Evolutionary conservation across 2,888 invertebrate genomes (phyloP).

Genomic region (Geotrupes spiniger): DNA sequence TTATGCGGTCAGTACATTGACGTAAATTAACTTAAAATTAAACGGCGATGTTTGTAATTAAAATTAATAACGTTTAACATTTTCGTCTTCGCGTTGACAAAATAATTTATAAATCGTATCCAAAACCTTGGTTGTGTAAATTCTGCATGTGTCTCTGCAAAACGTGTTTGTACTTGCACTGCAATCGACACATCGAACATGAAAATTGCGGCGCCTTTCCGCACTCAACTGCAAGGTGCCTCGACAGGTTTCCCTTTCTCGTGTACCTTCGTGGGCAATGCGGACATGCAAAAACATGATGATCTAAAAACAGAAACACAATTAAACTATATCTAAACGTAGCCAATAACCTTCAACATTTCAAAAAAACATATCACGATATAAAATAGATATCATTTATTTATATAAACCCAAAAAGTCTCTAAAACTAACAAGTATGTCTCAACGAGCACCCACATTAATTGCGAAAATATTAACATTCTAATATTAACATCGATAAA

Average conservation of each 20-base stretch:
- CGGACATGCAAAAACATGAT: slow-evolving; percentile 21
- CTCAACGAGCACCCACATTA: background rate
- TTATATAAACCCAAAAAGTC: background rate
- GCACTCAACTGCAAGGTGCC: slow-evolving; percentile 47
- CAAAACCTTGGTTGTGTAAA: slow-evolving; percentile 1
- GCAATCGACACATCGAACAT: slow-evolving; percentile 43
- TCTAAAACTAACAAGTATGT: no score
- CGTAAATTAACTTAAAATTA: no score
- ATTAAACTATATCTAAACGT: no score
- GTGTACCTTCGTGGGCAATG: slow-evolving; percentile 30
- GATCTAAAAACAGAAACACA: slow-evolving; percentile 7
- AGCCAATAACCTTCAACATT: no score
- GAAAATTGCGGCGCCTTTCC: slow-evolving; percentile 46
- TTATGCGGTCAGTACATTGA: no score
- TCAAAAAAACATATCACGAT: no score
- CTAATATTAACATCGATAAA: background rate
- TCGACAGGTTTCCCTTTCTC: slow-evolving; percentile 32
- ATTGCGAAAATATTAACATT: background rate
- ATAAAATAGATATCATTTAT: slow-evolving; percentile 1
- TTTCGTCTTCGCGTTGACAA: no score
- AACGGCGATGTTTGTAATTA: no score
- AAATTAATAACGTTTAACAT: no score
- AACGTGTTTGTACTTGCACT: slow-evolving; percentile 46
- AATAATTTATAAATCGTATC: no score
- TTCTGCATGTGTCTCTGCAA: slow-evolving; percentile 39